phyloP scores from a whole-genome alignment of 2,113 vertebrate genomes.

The Microcebus lehilahytsara region DNA sequence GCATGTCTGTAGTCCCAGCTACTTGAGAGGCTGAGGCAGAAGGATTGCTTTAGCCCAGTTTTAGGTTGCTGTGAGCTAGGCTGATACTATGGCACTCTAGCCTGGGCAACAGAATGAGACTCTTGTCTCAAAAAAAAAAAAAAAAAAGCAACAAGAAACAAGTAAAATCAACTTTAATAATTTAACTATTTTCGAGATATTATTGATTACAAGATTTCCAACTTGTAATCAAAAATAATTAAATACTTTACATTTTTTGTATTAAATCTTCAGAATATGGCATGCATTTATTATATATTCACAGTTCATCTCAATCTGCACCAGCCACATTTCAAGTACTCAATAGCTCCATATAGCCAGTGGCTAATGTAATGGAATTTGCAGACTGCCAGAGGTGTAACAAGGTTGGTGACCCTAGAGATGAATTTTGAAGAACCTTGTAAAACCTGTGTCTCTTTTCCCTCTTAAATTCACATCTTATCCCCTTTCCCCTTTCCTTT shows the following conservation, averaged over 20 bases:
- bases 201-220: neutral
- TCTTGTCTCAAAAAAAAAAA: no score
- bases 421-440: neutral
- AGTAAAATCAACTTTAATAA: neutral
- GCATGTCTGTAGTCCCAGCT: no score
- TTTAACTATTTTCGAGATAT: neutral
- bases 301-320: neutral
- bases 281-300: no score
- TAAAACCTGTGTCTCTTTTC: neutral
- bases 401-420: neutral
- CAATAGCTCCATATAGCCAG: neutral
- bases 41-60: no score
- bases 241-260: neutral
- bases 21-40: no score
- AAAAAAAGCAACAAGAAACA: neutral
- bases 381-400: neutral
- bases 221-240: neutral
- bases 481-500: neutral
- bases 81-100: no score
- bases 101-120: no score
- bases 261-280: neutral
- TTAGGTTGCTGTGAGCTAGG: no score
- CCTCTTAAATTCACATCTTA: neutral
- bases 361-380: accelerated
- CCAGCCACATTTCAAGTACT: neutral